phyloP scores from a whole-genome alignment of 2,888 invertebrate genomes.

The Drosophila rellima region DNA sequence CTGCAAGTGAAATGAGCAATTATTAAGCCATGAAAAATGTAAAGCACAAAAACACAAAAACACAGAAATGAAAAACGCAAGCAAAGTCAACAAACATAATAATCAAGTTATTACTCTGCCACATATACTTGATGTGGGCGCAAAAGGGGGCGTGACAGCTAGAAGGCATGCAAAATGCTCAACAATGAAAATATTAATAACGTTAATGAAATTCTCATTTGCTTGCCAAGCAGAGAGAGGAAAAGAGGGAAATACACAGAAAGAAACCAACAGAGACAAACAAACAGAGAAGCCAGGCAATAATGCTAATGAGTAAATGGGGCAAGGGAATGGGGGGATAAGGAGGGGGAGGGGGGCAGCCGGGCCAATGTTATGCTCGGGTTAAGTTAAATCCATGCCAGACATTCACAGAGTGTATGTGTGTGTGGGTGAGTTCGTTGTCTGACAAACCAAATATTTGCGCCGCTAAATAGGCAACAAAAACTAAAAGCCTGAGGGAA shows the following conservation, averaged over 20 bases:
- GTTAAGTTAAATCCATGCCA: slow-evolving; percentile 54
- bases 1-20: slow-evolving; percentile 76
- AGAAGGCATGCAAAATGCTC: slow-evolving; percentile 58
- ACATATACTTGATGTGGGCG: slow-evolving; percentile 21
- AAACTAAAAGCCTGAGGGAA: slow-evolving; percentile 24
- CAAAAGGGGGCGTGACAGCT: slow-evolving; percentile 20
- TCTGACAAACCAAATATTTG: slow-evolving; percentile 57
- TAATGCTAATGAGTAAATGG: slow-evolving; percentile 70
- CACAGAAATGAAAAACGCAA: slow-evolving; percentile 20
- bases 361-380: slow-evolving; percentile 35
- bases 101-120: slow-evolving; percentile 68
- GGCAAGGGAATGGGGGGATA: background rate
- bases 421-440: slow-evolving; percentile 2
- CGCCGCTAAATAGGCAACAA: slow-evolving; percentile 66
- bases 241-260: slow-evolving; percentile 8
- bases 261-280: slow-evolving; percentile 40
- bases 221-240: slow-evolving; percentile 21
- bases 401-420: slow-evolving; percentile 7
- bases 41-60: slow-evolving; percentile 45
- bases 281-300: slow-evolving; percentile 56
- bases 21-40: slow-evolving; percentile 77
- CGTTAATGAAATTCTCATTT: slow-evolving; percentile 78
- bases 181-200: slow-evolving; percentile 78
- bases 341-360: background rate
- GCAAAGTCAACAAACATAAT: slow-evolving; percentile 66